These are phyloP conservation scores for Halichoerus grypus DNA, from an alignment of 2,113 vertebrate species.

Conservation along the genomic window DNA sequence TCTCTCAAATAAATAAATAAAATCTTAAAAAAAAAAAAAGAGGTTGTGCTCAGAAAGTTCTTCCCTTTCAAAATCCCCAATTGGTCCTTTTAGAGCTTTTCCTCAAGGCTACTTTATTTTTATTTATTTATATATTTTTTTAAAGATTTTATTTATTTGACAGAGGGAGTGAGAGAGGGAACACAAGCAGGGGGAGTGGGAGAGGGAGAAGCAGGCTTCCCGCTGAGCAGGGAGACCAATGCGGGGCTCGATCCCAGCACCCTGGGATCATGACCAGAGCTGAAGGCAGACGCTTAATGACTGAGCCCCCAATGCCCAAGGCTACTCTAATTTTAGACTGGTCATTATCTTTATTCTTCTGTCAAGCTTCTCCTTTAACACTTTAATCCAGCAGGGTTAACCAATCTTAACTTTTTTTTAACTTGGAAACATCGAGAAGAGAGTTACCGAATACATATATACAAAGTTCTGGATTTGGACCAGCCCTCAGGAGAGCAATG, in stretches of 20 bases:
- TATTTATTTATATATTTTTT: neutral
- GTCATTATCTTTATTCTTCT: neutral
- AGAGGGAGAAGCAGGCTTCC: too few species aligned
- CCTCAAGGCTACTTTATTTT: neutral
- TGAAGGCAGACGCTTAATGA: too few species aligned
- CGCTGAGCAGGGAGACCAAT: too few species aligned
- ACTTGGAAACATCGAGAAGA: neutral
- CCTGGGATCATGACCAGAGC: too few species aligned
- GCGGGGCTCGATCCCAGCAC: too few species aligned
- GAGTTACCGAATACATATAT: neutral
- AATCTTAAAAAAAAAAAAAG: neutral
- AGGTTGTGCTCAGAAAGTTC: neutral
- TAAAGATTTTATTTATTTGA: too few species aligned
- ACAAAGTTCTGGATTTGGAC: neutral
- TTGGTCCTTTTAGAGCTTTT: neutral
- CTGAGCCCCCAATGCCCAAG: neutral
- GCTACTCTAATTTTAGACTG: neutral
- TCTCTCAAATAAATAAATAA: too few species aligned
- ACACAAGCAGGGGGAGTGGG: too few species aligned
- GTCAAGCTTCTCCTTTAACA: constrained; percentile 19
- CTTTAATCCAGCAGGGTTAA: neutral
- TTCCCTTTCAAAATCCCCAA: neutral
- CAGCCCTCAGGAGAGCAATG: neutral
- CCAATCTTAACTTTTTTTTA: neutral
- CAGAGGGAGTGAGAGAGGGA: too few species aligned